Evolutionary conservation across 1,140 invertebrate species (phyloP), one percentile per base, ranked within the genome.

Genomic region (Brachystomella parvula): DNA sequence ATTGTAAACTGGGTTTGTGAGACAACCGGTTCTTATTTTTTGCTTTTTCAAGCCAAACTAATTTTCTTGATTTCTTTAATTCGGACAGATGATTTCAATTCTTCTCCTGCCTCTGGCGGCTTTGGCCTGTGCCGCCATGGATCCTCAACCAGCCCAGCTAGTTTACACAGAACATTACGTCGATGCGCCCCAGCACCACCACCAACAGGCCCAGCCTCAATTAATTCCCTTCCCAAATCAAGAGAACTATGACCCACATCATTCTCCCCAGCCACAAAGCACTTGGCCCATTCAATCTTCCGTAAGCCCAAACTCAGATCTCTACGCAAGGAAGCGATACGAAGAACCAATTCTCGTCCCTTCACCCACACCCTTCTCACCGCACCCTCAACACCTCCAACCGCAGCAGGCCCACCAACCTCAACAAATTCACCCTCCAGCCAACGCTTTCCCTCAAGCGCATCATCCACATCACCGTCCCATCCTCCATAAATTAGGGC

Each of bases 1-100:
- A 17, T 53, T 12, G 15, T 53, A 3, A 62, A 31, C 60, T 62
- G 31, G 60, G 60, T 62, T 62, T 62, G 60, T 62, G 39, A 62
- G 32, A 62, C 60, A 62, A 62, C 60, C 60, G 60, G 60, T 62
- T 62, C 28, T 24, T 53, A 15, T 32, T 60, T 60, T 31, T 3
- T 31, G 12, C 12, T 60, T 30, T n/a, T 57, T 44, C 9, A 12
- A 12, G n/a, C n/a, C n/a, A 21, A 47, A 15, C 9, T 57, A 57
- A 57, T 57, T 57, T 29, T 12, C 28, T n/a, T 57, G 12, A 24
- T 33, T 30, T 29, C 31, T 26, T 33, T 30, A 12, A 9, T 9
- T 12, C 31, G 9, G 9, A 62, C n/a, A n/a, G 60, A 47, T 47
- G 60, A 62, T 62, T 62, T 44, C 31, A 39, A 62, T 62, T 39